Percentiles rank a stretch among this genome's conserved stretches.
phyloP scores from a whole-genome alignment of 1,140 invertebrate species.

The Stegodyphus dumicola region DNA sequence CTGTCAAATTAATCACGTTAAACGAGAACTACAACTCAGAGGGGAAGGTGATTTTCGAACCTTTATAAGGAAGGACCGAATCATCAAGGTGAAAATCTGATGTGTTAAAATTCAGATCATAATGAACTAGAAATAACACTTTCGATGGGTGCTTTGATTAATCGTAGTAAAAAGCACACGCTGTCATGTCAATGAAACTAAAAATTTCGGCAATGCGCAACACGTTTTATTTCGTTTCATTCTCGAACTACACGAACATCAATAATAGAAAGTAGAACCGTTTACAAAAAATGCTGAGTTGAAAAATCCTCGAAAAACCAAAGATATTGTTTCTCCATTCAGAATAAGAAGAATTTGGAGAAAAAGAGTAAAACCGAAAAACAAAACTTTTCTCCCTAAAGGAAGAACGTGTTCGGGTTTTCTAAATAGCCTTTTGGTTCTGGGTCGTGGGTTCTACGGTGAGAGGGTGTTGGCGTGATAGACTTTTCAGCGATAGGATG shows the following conservation, averaged over 20 bases:
- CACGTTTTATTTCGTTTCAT: neutral
- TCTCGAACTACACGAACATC: neutral
- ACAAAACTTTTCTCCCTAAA: conserved; percentile 30
- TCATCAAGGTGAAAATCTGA: no score
- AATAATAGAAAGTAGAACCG: neutral
- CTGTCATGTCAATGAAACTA: no score
- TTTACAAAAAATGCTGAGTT: neutral
- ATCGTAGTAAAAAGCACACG: no score
- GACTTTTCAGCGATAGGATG: conserved; percentile 51
- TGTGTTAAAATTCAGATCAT: no score
- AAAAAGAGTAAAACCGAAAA: neutral
- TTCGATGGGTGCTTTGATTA: no score
- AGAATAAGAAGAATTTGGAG: conserved; percentile 9
- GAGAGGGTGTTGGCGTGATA: conserved; percentile 33
- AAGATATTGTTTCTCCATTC: conserved; percentile 2
- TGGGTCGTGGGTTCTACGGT: conserved; percentile 19
- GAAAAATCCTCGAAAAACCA: neutral
- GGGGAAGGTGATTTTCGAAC: no score
- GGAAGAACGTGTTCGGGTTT: conserved; percentile 49
- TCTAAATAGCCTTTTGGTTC: conserved; percentile 49
- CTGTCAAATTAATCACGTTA: no score
- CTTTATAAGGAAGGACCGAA: no score
- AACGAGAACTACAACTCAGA: no score
- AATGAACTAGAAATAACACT: no score
- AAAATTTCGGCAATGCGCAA: neutral